These are phyloP conservation scores for Agelastica alni DNA, from an alignment of 2,888 invertebrate genomes.

Conservation along the genomic window DNA sequence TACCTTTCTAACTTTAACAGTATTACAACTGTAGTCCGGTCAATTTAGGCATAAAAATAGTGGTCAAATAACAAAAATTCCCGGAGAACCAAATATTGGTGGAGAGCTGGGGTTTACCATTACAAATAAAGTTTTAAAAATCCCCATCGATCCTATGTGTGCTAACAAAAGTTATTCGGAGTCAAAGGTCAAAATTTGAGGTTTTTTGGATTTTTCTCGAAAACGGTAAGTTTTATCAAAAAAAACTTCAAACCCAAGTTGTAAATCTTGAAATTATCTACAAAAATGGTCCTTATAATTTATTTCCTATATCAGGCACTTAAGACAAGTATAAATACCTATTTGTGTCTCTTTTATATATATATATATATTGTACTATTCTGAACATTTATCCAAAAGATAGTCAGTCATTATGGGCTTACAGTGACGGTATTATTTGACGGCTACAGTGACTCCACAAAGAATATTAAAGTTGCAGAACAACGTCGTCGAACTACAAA, in stretches of 20 bases:
- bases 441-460: constrained; percentile 40
- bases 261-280: neutral
- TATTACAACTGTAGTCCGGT: neutral
- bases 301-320: neutral
- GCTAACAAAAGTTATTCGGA: neutral
- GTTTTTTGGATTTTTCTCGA: neutral
- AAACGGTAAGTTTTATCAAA: neutral
- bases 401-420: too few species aligned
- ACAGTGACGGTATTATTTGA: too few species aligned
- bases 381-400: neutral
- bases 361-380: neutral
- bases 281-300: neutral
- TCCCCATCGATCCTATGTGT: too few species aligned
- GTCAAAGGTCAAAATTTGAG: neutral
- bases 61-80: too few species aligned
- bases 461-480: constrained; percentile 41
- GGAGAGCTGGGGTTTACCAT: too few species aligned
- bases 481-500: constrained; percentile 37
- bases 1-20: too few species aligned
- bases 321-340: neutral
- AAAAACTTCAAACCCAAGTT: neutral
- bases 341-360: neutral
- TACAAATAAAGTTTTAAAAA: too few species aligned
- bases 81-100: too few species aligned
- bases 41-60: neutral